Base-by-base conservation (phyloP, 2,113 vertebrate species). In the Platichthys stellatus region DNA sequence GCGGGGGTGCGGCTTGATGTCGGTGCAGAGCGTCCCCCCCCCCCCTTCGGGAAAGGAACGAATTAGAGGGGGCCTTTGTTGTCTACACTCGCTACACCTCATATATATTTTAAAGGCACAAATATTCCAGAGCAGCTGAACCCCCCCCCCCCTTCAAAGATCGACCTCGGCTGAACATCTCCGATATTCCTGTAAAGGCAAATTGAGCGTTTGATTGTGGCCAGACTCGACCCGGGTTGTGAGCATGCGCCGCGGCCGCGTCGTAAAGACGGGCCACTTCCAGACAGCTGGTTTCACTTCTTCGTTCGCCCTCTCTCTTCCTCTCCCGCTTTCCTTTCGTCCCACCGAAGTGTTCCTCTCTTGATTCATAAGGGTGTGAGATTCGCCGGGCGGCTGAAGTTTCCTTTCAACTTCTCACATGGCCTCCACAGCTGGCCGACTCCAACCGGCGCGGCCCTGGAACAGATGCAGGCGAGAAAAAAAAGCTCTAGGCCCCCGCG, bases 241-340 rank as follows among this genome's bases (percentile, higher is more conserved):
- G 66, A 56, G 88, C 76, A 88, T 53, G 68, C 54, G 69, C 63
- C 76, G 58, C 83, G 74, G 80, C 89, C 61, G 85, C 83, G 84
- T 90, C 82, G 15, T 85, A 78, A 92, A 93, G 92, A 90, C 81
- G 94, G 91, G 87, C 91, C 86, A 65, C 90, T 89, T 93, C 92
- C 91, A 89, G 88, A 94, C 96, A 97, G 95, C 93, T 97, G 95
- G 91, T 95, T 96, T 92, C 88, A 95, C 94, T 96, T 94, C 92
- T 92, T 88, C 61, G 14, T 73, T 89, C 91, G 86, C 95, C 88
- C 89, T 94, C 64, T 94, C 62, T 94, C 74, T 85, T 90, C 73
- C 80, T 90, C 68, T 60, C 68, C 35, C 24, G 47, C 70, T 69
- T 86, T 31, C 80, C 75, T 67, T 84, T 88, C 95, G 93, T 91